Evolutionary conservation across 2,113 vertebrate genomes (phyloP).

Genomic region (Morone chrysops): DNA sequence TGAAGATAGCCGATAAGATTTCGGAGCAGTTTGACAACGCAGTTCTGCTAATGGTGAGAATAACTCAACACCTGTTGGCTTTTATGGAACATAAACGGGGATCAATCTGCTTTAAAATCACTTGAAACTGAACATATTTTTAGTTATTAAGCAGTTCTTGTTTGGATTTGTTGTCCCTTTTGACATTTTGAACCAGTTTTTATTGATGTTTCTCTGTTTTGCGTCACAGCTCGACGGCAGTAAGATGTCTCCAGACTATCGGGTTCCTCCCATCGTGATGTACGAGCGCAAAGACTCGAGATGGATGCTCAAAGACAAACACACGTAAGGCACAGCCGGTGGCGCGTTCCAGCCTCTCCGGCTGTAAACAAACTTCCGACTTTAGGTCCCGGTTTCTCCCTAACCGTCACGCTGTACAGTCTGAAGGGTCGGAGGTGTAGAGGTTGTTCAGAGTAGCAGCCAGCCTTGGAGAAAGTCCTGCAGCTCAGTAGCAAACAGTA

Average conservation of each 20-base stretch:
- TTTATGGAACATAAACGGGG: too few species aligned
- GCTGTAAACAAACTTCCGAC: neutral
- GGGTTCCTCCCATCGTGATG: slow-evolving; percentile 90
- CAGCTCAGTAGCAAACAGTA: too few species aligned
- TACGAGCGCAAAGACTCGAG: slow-evolving; percentile 87
- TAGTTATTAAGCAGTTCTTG: neutral
- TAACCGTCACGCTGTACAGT: neutral
- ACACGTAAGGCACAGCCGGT: slow-evolving; percentile 84
- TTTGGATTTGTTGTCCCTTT: neutral
- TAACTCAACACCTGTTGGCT: too few species aligned
- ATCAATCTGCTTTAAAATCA: neutral
- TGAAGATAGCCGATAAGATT: slow-evolving; percentile 90
- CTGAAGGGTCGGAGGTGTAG: too few species aligned
- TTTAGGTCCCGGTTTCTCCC: too few species aligned
- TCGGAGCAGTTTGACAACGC: slow-evolving; percentile 88
- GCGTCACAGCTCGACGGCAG: slow-evolving; percentile 86
- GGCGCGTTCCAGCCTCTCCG: neutral
- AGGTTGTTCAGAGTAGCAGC: too few species aligned
- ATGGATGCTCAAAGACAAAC: slow-evolving; percentile 93
- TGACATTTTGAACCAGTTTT: neutral
- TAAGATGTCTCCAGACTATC: slow-evolving; percentile 86
- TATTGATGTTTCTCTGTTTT: neutral
- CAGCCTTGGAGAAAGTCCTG: too few species aligned
- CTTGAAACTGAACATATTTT: neutral
- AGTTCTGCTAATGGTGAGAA: slow-evolving; percentile 89